phyloP scores from a whole-genome alignment of 2,888 invertebrate species.

The Scaptomyza parva region DNA sequence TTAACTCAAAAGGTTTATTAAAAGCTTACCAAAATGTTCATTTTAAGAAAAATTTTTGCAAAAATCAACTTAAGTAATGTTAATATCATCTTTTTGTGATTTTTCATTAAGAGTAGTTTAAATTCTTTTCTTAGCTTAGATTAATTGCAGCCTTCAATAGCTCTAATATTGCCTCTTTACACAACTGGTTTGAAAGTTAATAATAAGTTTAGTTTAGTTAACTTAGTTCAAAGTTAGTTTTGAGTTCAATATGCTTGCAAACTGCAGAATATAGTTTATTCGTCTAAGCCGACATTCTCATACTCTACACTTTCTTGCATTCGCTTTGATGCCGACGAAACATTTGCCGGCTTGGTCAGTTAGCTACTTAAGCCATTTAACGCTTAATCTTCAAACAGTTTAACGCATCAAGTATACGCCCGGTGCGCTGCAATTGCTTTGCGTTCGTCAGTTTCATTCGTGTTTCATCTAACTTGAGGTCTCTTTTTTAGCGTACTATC shows the following conservation, averaged over 20 bases:
- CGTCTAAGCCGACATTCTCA: not conserved
- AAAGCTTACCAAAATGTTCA: too few relatives aligned
- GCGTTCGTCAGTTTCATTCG: constrained; percentile 23
- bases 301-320: not conserved
- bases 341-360: constrained; percentile 23
- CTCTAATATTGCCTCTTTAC: not conserved
- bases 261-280: constrained; percentile 5
- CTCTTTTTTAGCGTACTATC: not conserved
- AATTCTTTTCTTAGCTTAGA: not conserved
- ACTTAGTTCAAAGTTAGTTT: not conserved
- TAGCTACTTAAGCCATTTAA: constrained; percentile 36
- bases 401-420: constrained; percentile 69
- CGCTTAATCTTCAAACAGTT: constrained; percentile 64
- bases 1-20: too few relatives aligned
- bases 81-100: too few relatives aligned
- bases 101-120: not conserved
- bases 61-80: too few relatives aligned
- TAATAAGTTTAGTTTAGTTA: constrained; percentile 4
- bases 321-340: not conserved
- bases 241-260: constrained; percentile 2
- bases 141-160: not conserved
- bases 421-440: constrained; percentile 37
- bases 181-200: not conserved
- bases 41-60: too few relatives aligned
- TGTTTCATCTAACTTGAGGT: constrained; percentile 15